phyloP scores from a whole-genome alignment of 2,888 invertebrate species.

The Ophion costatus region DNA sequence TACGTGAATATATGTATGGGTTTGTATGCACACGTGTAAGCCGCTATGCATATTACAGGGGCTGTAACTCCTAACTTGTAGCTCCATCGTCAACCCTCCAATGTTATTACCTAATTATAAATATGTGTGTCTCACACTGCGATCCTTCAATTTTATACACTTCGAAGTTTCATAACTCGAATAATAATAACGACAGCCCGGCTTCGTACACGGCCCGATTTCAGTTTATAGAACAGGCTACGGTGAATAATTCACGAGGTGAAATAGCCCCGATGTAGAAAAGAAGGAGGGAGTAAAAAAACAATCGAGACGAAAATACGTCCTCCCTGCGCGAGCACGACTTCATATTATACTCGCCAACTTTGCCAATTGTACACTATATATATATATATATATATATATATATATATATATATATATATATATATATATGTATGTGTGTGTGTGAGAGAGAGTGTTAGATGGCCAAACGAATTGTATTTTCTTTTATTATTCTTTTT shows the following conservation, averaged over 20 bases:
- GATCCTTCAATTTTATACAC: constrained; percentile 43
- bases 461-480: too few species aligned
- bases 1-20: constrained; percentile 5
- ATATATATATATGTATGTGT: too few species aligned
- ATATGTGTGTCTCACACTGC: background rate
- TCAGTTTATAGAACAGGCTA: constrained; percentile 27
- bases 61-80: constrained; percentile 15
- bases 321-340: background rate
- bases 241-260: constrained; percentile 17
- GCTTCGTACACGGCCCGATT: constrained; percentile 31
- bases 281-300: constrained; percentile 16
- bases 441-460: too few species aligned
- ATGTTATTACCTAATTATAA: constrained; percentile 50
- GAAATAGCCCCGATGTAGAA: constrained; percentile 6
- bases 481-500: too few species aligned
- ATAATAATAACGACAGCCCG: constrained; percentile 3
- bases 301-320: background rate
- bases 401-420: too few species aligned
- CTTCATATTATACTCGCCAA: too few species aligned
- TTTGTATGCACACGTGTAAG: constrained; percentile 5
- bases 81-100: background rate
- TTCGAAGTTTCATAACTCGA: constrained; percentile 11
- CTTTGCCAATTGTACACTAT: too few species aligned
- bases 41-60: constrained; percentile 44
- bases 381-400: too few species aligned